A percentile compares a stretch with the other conserved stretches of the same genome.
These are phyloP conservation scores for Brachionus plicatilis DNA, from an alignment of 1,140 invertebrate genomes.

Conservation along the genomic window DNA sequence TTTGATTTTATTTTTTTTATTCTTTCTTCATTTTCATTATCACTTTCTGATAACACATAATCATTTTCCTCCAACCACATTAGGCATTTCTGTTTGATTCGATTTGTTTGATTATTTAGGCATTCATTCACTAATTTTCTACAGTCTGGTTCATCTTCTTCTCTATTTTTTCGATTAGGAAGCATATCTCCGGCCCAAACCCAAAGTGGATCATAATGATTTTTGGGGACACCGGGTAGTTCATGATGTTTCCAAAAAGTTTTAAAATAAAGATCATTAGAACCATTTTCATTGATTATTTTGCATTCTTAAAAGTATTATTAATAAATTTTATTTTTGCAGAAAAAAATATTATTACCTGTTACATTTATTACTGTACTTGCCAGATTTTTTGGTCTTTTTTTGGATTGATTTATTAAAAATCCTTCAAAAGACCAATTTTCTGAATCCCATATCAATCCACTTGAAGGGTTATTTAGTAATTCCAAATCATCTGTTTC, in stretches of 20 bases:
- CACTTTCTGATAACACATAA: neutral
- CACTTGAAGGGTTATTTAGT: neutral
- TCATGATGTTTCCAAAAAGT: slow-evolving; percentile 1
- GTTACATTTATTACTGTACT: neutral
- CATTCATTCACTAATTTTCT: neutral
- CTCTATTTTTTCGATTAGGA: neutral
- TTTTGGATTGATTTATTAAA: neutral
- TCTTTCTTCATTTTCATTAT: neutral
- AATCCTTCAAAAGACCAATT: slow-evolving; percentile 23
- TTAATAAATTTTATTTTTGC: neutral
- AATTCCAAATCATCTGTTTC: neutral
- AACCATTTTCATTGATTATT: neutral
- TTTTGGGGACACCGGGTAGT: neutral
- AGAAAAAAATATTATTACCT: neutral
- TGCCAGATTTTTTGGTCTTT: neutral
- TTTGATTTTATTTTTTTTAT: neutral
- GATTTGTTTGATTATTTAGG: neutral
- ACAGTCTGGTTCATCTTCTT: neutral
- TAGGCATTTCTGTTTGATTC: neutral
- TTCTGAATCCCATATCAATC: neutral
- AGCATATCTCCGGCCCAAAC: neutral
- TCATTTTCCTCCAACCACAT: neutral
- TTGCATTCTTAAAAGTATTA: neutral
- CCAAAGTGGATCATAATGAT: neutral
- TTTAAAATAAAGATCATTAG: neutral